Percentiles rank a stretch among this genome's conserved stretches.
Evolutionary conservation across 1,140 invertebrate species (phyloP).

Genomic region (Lamellibrachia luymesi): DNA sequence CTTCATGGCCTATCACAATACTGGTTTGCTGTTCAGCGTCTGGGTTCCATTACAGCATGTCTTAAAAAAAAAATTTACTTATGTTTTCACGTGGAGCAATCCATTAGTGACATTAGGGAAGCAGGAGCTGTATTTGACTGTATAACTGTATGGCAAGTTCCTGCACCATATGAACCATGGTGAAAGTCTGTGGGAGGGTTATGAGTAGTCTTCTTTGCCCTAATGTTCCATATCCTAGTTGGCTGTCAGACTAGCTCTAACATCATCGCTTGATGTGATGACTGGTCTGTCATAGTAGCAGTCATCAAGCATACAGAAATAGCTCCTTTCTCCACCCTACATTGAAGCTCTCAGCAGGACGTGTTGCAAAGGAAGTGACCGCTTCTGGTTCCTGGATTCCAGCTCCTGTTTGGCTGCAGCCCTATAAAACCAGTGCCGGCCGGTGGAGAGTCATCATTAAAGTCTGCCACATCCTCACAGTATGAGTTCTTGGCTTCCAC

Average conservation of each 20-base stretch:
- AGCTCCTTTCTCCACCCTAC: background rate
- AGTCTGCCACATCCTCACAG: background rate
- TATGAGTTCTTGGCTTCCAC: background rate
- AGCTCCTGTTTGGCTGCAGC: background rate
- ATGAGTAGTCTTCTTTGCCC: background rate
- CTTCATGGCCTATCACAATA: background rate
- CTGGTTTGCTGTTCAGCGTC: background rate
- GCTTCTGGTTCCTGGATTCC: constrained; percentile 3
- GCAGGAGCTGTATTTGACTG: background rate
- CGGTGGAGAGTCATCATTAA: background rate
- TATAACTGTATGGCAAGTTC: background rate
- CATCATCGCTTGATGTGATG: background rate
- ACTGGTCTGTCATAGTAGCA: background rate
- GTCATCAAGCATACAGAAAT: background rate
- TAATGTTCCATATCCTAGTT: background rate
- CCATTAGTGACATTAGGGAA: background rate
- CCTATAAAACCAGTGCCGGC: background rate
- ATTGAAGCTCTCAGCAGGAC: background rate
- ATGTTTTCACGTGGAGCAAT: background rate
- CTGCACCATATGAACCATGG: background rate
- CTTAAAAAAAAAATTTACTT: background rate
- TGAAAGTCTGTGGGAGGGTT: background rate
- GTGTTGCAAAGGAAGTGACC: background rate
- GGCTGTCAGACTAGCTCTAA: background rate
- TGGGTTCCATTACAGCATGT: background rate